phyloP scores from a whole-genome alignment of 2,888 invertebrate genomes.

The Perithous albicinctus region DNA sequence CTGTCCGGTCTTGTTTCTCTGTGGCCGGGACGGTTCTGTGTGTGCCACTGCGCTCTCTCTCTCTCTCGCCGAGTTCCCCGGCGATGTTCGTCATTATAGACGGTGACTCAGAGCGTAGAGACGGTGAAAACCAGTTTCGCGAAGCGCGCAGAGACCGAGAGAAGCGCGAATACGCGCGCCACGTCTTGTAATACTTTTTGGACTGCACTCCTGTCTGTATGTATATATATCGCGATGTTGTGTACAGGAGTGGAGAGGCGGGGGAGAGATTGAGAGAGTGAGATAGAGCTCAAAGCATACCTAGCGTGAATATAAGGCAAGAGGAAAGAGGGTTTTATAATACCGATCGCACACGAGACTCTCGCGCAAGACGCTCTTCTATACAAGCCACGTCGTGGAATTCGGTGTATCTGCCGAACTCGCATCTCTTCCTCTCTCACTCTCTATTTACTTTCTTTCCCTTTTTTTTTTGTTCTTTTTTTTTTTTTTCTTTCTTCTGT shows the following conservation, averaged over 20 bases:
- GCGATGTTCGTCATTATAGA: constrained; percentile 81
- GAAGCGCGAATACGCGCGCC: constrained; percentile 57
- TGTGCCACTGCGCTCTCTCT: constrained; percentile 60
- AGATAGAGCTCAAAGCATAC: constrained; percentile 54
- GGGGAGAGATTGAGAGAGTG: constrained; percentile 55
- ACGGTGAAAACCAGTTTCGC: constrained; percentile 80
- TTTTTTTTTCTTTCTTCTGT: constrained; percentile 10
- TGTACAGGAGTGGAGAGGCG: constrained; percentile 44
- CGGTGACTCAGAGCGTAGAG: constrained; percentile 82
- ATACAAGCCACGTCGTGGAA: constrained; percentile 66
- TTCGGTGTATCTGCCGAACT: constrained; percentile 69
- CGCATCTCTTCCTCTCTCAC: constrained; percentile 47
- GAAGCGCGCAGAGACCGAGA: constrained; percentile 68
- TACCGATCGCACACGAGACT: constrained; percentile 62
- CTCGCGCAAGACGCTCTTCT: constrained; percentile 61
- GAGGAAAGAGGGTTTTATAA: constrained; percentile 62
- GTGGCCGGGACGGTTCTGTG: constrained; percentile 31
- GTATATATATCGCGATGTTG: constrained; percentile 73
- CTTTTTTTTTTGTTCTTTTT: constrained; percentile 1
- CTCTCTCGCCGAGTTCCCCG: constrained; percentile 60
- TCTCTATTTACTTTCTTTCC: constrained; percentile 30
- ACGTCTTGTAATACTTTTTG: constrained; percentile 71
- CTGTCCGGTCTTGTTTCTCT: constrained; percentile 14
- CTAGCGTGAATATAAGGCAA: constrained; percentile 38
- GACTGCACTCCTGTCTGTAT: constrained; percentile 76